Conservation (phyloP, 2,113 vertebrate genomes). For the Dromas ardeola region DNA sequence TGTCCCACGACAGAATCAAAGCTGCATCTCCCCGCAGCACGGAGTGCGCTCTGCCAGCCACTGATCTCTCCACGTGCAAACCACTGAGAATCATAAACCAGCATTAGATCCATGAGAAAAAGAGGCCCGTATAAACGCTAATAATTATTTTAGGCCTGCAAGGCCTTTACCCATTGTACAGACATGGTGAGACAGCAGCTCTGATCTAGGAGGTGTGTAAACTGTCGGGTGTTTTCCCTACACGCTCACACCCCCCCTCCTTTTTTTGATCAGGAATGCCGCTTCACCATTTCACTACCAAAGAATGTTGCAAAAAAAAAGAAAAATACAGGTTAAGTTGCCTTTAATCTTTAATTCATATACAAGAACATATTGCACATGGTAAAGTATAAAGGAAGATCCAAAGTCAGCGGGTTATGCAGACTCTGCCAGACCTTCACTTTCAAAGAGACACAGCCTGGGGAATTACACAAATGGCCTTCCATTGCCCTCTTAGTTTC, state of each 20-base stretch:
- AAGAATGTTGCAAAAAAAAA: neutral
- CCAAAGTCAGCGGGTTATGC: conserved; percentile 71
- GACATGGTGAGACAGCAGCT: neutral
- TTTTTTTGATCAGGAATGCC: neutral
- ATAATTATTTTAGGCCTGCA: neutral
- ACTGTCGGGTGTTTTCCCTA: neutral
- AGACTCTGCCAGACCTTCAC: conserved; percentile 72
- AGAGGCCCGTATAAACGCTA: neutral
- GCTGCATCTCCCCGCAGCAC: fast-evolving
- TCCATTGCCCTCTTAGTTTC: conserved; percentile 78
- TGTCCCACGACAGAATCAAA: fast-evolving
- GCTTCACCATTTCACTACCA: neutral
- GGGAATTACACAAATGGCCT: conserved; percentile 79
- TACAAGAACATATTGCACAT: conserved; percentile 54
- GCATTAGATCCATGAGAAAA: fast-evolving
- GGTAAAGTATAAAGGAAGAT: conserved; percentile 67
- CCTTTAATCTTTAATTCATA: conserved; percentile 80
- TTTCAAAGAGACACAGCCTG: conserved; percentile 82
- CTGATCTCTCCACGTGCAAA: fast-evolving
- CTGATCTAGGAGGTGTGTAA: neutral
- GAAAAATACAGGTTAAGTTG: conserved; percentile 68
- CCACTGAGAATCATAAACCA: fast-evolving
- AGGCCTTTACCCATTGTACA: neutral
- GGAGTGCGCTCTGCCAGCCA: fast-evolving
- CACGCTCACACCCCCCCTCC: neutral